Conservation (phyloP, 2,888 invertebrate species). For the Sympetrum striolatum region DNA sequence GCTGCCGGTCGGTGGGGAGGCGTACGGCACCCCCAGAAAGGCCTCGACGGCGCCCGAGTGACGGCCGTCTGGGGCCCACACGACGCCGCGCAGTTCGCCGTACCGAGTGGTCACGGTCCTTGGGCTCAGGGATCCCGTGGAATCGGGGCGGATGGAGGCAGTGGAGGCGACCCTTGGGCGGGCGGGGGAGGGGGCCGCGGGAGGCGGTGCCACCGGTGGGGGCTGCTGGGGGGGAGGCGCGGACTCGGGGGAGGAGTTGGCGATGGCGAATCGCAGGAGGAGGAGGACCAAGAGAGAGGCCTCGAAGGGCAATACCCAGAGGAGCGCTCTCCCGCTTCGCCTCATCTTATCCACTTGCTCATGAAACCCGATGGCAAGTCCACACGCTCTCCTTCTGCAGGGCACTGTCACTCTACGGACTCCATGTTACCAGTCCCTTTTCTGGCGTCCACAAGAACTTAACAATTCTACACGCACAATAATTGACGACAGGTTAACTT, state of each 20-base stretch:
- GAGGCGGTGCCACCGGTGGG: not conserved
- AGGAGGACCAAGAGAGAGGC: not conserved
- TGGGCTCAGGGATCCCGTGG: slow-evolving; percentile 46
- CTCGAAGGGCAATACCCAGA: not conserved
- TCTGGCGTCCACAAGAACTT: not conserved
- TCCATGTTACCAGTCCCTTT: not conserved
- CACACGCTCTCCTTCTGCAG: not conserved
- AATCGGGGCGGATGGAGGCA: not conserved
- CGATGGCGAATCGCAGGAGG: not conserved
- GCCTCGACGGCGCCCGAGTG: slow-evolving; percentile 55
- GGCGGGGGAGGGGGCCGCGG: not conserved
- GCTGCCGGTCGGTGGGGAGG: slow-evolving; percentile 57
- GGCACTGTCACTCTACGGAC: not conserved
- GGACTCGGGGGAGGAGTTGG: not conserved
- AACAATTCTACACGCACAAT: too few species aligned
- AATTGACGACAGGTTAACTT: too few species aligned
- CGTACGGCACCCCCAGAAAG: slow-evolving; percentile 61
- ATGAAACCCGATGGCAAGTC: not conserved
- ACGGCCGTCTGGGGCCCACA: slow-evolving; percentile 45
- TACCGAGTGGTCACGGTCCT: slow-evolving; percentile 57
- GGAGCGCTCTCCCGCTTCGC: not conserved
- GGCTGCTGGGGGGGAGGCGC: not conserved
- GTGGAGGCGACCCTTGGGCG: not conserved
- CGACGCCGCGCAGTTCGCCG: slow-evolving; percentile 57
- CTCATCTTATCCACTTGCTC: slow-evolving; percentile 11